These are phyloP conservation scores for Syngnathoides biaculeatus DNA, from an alignment of 2,113 vertebrate genomes.

Conservation along the genomic window DNA sequence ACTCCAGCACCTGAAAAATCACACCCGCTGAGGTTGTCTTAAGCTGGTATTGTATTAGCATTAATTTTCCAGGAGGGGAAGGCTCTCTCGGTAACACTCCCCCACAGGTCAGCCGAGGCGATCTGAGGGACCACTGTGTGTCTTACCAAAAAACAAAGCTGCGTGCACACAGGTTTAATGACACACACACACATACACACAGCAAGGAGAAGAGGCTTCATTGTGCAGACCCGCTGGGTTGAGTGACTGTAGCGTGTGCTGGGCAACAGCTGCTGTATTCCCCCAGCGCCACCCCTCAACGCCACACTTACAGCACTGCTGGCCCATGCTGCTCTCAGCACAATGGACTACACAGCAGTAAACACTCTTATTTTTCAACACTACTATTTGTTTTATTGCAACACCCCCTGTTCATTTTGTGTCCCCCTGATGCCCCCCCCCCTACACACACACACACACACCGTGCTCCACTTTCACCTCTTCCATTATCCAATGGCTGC, in stretches of 20 bases:
- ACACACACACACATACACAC: constrained; percentile 25
- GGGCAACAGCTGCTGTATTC: constrained; percentile 74
- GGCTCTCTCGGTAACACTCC: constrained; percentile 8
- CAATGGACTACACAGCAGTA: constrained; percentile 7
- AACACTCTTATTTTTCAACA: background rate
- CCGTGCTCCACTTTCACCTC: background rate
- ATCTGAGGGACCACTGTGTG: background rate
- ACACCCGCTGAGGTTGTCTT: constrained; percentile 47
- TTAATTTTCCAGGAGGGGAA: constrained; percentile 27
- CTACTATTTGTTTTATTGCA: background rate
- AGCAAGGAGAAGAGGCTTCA: constrained; percentile 64
- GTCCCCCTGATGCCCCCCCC: background rate
- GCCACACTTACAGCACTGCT: constrained; percentile 14
- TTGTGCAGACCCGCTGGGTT: constrained; percentile 72
- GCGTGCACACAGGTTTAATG: background rate
- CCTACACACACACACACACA: too few species aligned
- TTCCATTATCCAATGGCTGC: background rate
- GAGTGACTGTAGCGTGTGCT: constrained; percentile 77
- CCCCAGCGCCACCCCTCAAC: constrained; percentile 24
- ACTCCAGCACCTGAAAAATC: constrained; percentile 41
- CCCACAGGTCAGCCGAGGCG: constrained; percentile 18
- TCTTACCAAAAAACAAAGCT: constrained; percentile 30
- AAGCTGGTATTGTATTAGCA: constrained; percentile 56
- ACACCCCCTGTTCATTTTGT: background rate
- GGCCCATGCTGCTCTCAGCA: constrained; percentile 37